A percentile compares a stretch with the other conserved stretches of the same genome.
phyloP scores from a whole-genome alignment of 2,888 invertebrate genomes.

The Leucoma salicis region DNA sequence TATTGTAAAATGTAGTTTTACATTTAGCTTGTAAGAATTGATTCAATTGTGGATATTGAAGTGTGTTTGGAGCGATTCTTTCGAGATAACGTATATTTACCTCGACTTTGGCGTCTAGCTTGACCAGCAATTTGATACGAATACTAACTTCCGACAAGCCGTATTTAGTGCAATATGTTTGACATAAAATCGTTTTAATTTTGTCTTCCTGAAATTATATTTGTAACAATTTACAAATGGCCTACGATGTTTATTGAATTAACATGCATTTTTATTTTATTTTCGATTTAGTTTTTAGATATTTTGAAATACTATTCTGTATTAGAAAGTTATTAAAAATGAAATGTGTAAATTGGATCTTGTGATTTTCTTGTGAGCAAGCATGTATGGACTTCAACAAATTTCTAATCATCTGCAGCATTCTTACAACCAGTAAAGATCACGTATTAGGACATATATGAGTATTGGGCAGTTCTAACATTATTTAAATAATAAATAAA shows the following conservation, averaged over 20 bases:
- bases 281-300: slow-evolving; percentile 45
- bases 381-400: slow-evolving; percentile 34
- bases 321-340: slow-evolving; percentile 35
- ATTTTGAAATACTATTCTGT: slow-evolving; percentile 37
- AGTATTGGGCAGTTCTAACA: no score
- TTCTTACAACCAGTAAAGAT: no score
- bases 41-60: slow-evolving; percentile 20
- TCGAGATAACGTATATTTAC: slow-evolving; percentile 19
- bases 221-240: slow-evolving; percentile 49
- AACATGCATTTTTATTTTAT: slow-evolving; percentile 50
- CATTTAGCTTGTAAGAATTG: slow-evolving; percentile 27
- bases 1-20: slow-evolving; percentile 19
- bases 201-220: slow-evolving; percentile 54
- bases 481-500: no score
- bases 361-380: slow-evolving; percentile 24
- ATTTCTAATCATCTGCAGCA: no score
- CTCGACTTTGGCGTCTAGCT: slow-evolving; percentile 8
- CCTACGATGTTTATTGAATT: slow-evolving; percentile 48
- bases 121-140: slow-evolving; percentile 18
- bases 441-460: no score
- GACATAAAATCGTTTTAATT: slow-evolving; percentile 38
- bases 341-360: slow-evolving; percentile 36
- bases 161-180: slow-evolving; percentile 47
- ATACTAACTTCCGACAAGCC: slow-evolving; percentile 14
- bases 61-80: slow-evolving; percentile 27